Conservation (phyloP, 2,113 vertebrate species). For the Danionella cerebrum region DNA sequence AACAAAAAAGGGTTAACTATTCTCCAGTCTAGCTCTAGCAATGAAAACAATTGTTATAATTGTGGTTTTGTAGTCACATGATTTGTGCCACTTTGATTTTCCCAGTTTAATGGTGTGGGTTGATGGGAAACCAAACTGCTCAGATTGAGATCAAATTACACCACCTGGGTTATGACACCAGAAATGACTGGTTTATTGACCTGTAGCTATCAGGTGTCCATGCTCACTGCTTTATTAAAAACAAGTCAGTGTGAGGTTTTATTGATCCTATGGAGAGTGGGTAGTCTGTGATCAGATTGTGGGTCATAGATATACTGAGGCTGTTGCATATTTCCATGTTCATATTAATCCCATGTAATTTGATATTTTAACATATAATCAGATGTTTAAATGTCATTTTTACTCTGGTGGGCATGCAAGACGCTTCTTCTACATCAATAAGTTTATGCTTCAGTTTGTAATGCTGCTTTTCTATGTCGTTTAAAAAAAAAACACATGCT, state of each 20-base stretch:
- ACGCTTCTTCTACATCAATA: neutral
- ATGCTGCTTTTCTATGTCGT: neutral
- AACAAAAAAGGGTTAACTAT: no score
- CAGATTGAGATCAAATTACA: neutral
- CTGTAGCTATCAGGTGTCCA: conserved; percentile 6
- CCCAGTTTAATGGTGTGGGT: neutral
- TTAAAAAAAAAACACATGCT: neutral
- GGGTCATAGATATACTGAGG: neutral
- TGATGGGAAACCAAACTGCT: neutral
- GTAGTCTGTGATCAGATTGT: conserved; percentile 1
- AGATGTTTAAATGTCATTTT: neutral
- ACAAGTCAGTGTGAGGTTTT: neutral
- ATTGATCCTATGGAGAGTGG: conserved; percentile 18
- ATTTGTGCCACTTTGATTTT: neutral
- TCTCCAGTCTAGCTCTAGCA: no score
- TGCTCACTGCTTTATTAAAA: neutral
- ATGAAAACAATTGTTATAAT: no score
- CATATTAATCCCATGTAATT: neutral
- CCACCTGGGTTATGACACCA: conserved; percentile 10
- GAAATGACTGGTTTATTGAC: conserved; percentile 20
- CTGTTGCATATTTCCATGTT: neutral
- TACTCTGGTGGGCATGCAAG: neutral
- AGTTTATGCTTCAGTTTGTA: neutral
- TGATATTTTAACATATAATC: neutral
- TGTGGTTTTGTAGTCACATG: neutral